Conservation (phyloP, 2,888 invertebrate genomes). For the Drosophila picticornis region DNA sequence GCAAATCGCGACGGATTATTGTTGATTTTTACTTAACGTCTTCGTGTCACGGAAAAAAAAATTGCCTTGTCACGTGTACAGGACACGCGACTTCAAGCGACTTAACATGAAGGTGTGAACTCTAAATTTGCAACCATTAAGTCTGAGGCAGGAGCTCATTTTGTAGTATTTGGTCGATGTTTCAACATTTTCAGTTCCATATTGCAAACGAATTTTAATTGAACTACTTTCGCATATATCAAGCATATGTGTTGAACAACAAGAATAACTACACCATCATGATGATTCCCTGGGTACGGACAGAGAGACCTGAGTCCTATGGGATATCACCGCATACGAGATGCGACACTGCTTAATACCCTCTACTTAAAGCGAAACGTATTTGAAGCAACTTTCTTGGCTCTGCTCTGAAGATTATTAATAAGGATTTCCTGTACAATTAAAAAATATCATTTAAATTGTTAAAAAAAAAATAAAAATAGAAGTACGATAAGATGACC, state of each 20-base stretch:
- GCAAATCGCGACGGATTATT: slow-evolving; percentile 57
- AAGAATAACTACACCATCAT: background rate
- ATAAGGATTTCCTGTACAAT: background rate
- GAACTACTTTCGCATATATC: slow-evolving; percentile 1
- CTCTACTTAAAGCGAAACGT: background rate
- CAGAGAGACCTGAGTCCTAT: slow-evolving; percentile 4
- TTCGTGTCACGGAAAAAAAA: slow-evolving; percentile 36
- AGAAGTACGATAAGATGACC: background rate
- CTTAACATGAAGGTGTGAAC: slow-evolving; percentile 5
- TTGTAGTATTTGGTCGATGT: background rate
- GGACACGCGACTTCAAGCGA: slow-evolving; percentile 34
- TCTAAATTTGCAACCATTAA: slow-evolving; percentile 16
- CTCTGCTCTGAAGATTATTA: background rate
- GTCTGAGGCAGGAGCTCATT: background rate
- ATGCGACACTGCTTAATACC: slow-evolving; percentile 4
- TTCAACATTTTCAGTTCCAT: background rate
- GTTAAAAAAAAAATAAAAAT: background rate
- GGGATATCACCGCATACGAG: slow-evolving; percentile 45
- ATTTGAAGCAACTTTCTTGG: background rate
- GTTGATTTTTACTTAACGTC: slow-evolving; percentile 47
- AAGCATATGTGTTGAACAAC: background rate
- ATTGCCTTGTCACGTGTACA: slow-evolving; percentile 59
- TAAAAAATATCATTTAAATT: background rate
- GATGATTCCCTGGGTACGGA: slow-evolving; percentile 10
- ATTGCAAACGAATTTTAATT: slow-evolving; percentile 19